Percentiles rank a stretch among this genome's conserved stretches.
Evolutionary conservation across 2,888 invertebrate genomes (phyloP).

Genomic region (Oscheius sp.): DNA sequence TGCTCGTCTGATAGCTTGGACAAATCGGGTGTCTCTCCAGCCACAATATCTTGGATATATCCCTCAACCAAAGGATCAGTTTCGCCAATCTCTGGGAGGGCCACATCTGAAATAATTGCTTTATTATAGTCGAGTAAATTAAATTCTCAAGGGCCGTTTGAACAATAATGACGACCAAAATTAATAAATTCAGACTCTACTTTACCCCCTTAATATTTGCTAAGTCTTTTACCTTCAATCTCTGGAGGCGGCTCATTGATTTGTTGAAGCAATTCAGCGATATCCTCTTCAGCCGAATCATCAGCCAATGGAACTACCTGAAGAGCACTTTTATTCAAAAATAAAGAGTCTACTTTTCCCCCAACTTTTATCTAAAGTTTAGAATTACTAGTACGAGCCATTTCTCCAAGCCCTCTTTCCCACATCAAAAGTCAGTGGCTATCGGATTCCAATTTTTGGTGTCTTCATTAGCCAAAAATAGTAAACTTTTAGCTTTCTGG

Average conservation of each 20-base stretch:
- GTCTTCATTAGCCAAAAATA: no score
- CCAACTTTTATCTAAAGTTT: no score
- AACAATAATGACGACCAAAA: neutral
- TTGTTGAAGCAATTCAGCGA: constrained; percentile 38
- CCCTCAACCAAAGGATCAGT: constrained; percentile 34
- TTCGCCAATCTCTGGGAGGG: constrained; percentile 37
- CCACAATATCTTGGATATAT: constrained; percentile 44
- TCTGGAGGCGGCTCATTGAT: constrained; percentile 43
- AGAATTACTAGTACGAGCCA: no score
- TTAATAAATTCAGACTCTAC: neutral
- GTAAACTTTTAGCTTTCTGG: no score
- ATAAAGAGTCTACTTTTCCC: no score
- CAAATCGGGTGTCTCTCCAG: constrained; percentile 37
- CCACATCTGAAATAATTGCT: constrained; percentile 27
- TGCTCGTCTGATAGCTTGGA: constrained; percentile 42
- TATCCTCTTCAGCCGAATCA: constrained; percentile 32
- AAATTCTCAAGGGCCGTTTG: neutral
- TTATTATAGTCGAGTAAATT: neutral
- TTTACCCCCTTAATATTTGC: neutral
- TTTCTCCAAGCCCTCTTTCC: no score
- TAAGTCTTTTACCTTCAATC: constrained; percentile 24
- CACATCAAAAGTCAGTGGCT: no score
- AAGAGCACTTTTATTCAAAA: no score
- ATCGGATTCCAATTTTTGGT: no score
- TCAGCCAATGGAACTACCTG: constrained; percentile 29